Evolutionary conservation across 2,888 invertebrate species (phyloP), one percentile per base, ranked within the genome.

Genomic region (Hyposoter didymator): DNA sequence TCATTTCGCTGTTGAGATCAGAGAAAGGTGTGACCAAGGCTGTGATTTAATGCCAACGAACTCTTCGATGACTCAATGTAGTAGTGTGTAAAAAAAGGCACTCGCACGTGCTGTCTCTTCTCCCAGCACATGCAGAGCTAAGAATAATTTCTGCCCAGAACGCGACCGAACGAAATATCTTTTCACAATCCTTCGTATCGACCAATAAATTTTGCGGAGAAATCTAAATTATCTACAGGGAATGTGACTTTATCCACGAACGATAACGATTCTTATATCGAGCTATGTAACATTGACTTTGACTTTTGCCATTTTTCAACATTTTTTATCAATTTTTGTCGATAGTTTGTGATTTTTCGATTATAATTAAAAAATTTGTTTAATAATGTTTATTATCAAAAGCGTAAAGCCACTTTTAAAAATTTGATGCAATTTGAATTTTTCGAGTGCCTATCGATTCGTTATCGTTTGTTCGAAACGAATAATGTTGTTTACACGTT

Each of bases 1-100:
- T 39, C 43, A 12, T 62, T 28, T 66, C 12, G 28, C 28, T 22
- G 55, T 14, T 14, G 28, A 62, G 17, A 32, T 39, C 7, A 59
- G 47, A 45, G 35, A 67, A 78, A 76, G 66, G 49, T 64, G 66
- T 28, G 67, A 67, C 32, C 17, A 47, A 67, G 76, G 17, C 35
- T 73, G 43, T 19, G 5, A 66, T 66, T 66, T 39, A 39, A 66
- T 59, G 59, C 14, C 59, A 59, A 59, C 59, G 59, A 59, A 28
- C 59, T 59, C 14, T 28, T 28, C 59, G 59, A 6, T 14, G 59
- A 59, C 14, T 59, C 14, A 14, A 28, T 28, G 28, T 59, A 28
- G 1, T 12, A 5, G 14, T 14, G 59, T 28, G 28, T 55, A 59
- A 59, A 59, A 39, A 59, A 28, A 28, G 28, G 28, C 28, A 14